These are phyloP conservation scores for Penaeus monodon DNA, from an alignment of 2,888 invertebrate genomes.

Conservation along the genomic window DNA sequence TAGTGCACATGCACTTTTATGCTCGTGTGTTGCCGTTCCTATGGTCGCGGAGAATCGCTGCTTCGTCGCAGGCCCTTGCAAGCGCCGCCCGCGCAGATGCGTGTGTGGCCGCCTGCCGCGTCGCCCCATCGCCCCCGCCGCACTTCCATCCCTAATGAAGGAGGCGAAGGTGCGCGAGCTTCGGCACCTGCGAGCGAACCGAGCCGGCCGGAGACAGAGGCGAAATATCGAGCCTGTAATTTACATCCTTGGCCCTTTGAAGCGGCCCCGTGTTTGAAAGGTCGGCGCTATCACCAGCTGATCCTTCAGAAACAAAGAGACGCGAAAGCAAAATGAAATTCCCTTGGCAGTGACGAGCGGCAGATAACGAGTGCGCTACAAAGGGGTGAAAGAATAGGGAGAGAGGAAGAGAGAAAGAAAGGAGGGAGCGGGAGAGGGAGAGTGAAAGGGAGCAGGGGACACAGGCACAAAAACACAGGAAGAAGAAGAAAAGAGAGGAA, in stretches of 20 bases:
- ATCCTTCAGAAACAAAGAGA: conserved; percentile 45
- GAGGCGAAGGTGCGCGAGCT: no score
- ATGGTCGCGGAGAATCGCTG: no score
- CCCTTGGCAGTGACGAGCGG: conserved; percentile 41
- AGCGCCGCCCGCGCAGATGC: no score
- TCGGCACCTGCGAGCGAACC: background rate
- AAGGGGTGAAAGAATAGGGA: background rate
- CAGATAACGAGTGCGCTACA: no score
- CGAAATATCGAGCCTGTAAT: conserved; percentile 25
- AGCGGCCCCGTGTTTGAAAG: conserved; percentile 44
- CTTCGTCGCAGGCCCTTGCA: no score
- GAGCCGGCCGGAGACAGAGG: background rate
- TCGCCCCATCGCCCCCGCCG: no score
- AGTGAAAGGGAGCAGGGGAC: conserved; percentile 4
- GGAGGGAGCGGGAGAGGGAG: no score
- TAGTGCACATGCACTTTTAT: no score
- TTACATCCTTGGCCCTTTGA: conserved; percentile 38
- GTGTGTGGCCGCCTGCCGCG: no score
- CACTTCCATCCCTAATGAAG: no score
- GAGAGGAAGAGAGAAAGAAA: conserved; percentile 8
- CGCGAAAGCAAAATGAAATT: conserved; percentile 51
- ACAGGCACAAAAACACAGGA: background rate
- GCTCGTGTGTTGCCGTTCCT: no score
- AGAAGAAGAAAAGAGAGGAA: conserved; percentile 2
- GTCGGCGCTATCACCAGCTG: conserved; percentile 36